Evolutionary conservation across 2,113 vertebrate genomes (phyloP).

Genomic region (Puntigrus tetrazona): DNA sequence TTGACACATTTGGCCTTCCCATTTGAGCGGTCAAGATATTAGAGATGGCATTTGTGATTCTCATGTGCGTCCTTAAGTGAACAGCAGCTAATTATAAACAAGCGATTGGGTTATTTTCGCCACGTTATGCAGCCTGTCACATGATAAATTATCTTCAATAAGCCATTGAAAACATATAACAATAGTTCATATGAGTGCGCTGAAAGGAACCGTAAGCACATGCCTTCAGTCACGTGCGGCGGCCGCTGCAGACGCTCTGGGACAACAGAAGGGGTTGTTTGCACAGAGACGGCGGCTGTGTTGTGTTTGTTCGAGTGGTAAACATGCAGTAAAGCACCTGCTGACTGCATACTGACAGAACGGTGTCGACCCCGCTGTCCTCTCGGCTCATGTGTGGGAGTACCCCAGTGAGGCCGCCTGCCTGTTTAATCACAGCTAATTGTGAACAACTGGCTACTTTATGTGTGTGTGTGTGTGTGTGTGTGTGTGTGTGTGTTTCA

Average conservation of each 20-base stretch:
- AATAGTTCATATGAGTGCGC: slow-evolving; percentile 30
- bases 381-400: slow-evolving; percentile 44
- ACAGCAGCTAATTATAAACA: slow-evolving; percentile 27
- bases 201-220: slow-evolving; percentile 39
- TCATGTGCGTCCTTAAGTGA: not conserved
- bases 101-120: not conserved
- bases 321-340: slow-evolving; percentile 35
- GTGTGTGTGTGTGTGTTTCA: not conserved
- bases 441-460: slow-evolving; percentile 69
- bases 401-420: slow-evolving; percentile 26
- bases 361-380: slow-evolving; percentile 29
- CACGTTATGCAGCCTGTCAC: slow-evolving; percentile 8
- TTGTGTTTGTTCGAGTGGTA: slow-evolving; percentile 41
- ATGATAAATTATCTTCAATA: slow-evolving; percentile 38
- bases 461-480: not conserved
- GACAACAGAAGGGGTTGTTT: slow-evolving; percentile 39
- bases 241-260: not conserved
- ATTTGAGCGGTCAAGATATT: not conserved
- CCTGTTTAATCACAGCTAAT: slow-evolving; percentile 66
- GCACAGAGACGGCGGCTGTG: slow-evolving; percentile 30
- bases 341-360: slow-evolving; percentile 41
- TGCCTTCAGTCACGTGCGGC: slow-evolving; percentile 37
- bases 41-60: not conserved
- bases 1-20: not conserved
- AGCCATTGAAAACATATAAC: slow-evolving; percentile 33